These are phyloP conservation scores for Poeciliopsis turrubarensis DNA, from an alignment of 2,113 vertebrate species.

Conservation along the genomic window DNA sequence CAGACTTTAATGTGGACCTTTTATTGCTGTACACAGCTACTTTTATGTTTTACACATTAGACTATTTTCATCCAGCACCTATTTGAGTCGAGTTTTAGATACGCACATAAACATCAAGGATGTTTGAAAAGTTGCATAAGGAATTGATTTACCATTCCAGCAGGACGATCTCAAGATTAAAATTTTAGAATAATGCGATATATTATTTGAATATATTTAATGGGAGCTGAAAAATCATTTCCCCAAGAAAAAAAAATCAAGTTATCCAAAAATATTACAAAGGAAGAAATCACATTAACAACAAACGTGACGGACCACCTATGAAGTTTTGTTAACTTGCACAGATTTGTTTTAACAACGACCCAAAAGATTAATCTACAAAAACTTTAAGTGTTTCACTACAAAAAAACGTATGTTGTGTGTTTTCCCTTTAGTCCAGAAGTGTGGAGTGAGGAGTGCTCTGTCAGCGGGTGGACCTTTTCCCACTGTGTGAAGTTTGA, in stretches of 20 bases:
- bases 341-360: constrained; percentile 1
- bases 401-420: constrained; percentile 36
- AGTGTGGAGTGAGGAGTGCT: constrained; percentile 76
- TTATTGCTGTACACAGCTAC: background rate
- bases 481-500: constrained; percentile 89
- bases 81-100: background rate
- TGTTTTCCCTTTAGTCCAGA: constrained; percentile 61
- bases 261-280: constrained; percentile 52
- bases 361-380: constrained; percentile 29
- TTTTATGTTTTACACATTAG: background rate
- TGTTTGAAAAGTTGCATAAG: no score
- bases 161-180: no score
- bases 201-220: no score
- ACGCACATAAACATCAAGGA: no score
- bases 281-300: constrained; percentile 8
- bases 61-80: no score
- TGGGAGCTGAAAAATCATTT: constrained; percentile 29
- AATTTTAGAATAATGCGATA: no score
- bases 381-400: constrained; percentile 28
- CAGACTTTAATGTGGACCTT: background rate
- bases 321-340: background rate
- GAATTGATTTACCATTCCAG: no score
- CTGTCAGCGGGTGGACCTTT: constrained; percentile 67
- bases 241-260: constrained; percentile 68
- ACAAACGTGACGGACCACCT: background rate